These are phyloP conservation scores for Microctonus aethiopoides DNA, from an alignment of 2,888 invertebrate genomes.

Conservation along the genomic window DNA sequence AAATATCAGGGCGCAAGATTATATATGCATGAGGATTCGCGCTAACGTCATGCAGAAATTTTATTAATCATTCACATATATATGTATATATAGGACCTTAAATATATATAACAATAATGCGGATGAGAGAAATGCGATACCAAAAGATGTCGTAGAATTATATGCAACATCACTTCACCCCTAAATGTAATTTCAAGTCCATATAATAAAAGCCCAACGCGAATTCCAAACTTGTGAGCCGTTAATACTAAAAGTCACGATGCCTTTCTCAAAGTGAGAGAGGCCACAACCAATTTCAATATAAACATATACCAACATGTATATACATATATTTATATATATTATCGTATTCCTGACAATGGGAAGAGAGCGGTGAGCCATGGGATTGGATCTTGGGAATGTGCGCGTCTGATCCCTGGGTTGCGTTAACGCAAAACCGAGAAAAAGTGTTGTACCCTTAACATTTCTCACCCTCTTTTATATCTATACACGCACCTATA, in stretches of 20 bases:
- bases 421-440: constrained; percentile 24
- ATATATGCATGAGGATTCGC: not conserved
- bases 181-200: constrained; percentile 22
- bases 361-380: constrained; percentile 42
- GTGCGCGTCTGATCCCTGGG: constrained; percentile 49
- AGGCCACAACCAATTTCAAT: not conserved
- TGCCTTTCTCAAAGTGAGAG: constrained; percentile 11
- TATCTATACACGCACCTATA: not conserved
- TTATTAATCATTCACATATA: not conserved
- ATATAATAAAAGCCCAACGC: constrained; percentile 27
- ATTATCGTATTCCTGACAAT: constrained; percentile 49
- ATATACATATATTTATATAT: constrained; percentile 13
- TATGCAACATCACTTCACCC: not conserved
- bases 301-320: no score
- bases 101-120: not conserved
- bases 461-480: constrained; percentile 19
- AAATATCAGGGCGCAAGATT: not conserved
- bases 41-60: not conserved
- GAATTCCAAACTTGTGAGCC: constrained; percentile 19
- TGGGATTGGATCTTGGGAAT: constrained; percentile 51
- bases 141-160: constrained; percentile 40
- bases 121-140: not conserved
- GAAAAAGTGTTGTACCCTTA: constrained; percentile 5
- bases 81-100: not conserved
- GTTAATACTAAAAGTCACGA: constrained; percentile 30